phyloP scores from a whole-genome alignment of 2,113 vertebrate genomes.

The Chelonoidis abingdonii region DNA sequence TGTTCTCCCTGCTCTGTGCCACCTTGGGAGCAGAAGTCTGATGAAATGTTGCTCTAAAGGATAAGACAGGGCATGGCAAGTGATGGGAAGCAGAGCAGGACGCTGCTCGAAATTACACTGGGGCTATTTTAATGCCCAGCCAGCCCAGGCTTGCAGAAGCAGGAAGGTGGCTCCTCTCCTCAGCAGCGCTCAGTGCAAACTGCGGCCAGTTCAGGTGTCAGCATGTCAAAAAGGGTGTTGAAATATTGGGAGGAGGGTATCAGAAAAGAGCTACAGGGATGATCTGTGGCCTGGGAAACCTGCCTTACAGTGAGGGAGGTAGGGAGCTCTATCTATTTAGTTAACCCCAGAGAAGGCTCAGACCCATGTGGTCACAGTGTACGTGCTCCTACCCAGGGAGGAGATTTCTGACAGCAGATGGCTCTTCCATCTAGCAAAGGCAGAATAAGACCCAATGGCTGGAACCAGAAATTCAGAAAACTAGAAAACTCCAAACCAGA shows the following conservation, averaged over 20 bases:
- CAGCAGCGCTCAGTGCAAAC: too few species aligned
- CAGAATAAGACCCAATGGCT: neutral
- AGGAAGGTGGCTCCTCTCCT: too few species aligned
- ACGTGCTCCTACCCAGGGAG: rapidly evolving
- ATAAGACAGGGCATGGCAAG: too few species aligned
- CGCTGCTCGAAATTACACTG: neutral
- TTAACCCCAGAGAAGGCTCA: neutral
- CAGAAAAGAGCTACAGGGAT: neutral
- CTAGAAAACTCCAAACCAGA: neutral
- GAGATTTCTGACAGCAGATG: neutral
- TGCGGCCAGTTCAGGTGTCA: too few species aligned
- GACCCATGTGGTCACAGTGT: rapidly evolving
- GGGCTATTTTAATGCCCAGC: neutral
- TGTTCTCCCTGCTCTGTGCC: neutral
- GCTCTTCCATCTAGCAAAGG: neutral
- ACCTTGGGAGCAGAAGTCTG: neutral
- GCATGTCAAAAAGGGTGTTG: too few species aligned
- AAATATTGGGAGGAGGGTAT: too few species aligned
- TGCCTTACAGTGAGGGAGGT: rapidly evolving
- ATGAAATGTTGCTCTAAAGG: rapidly evolving
- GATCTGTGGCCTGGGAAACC: neutral
- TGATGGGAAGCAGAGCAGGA: rapidly evolving
- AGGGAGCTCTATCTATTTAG: neutral
- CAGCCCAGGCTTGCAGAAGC: too few species aligned
- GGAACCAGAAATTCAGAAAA: neutral